These are phyloP conservation scores for Phrynocephalus vlangalii DNA, from an alignment of 2,797 vertebrate genomes.

Conservation along the genomic window DNA sequence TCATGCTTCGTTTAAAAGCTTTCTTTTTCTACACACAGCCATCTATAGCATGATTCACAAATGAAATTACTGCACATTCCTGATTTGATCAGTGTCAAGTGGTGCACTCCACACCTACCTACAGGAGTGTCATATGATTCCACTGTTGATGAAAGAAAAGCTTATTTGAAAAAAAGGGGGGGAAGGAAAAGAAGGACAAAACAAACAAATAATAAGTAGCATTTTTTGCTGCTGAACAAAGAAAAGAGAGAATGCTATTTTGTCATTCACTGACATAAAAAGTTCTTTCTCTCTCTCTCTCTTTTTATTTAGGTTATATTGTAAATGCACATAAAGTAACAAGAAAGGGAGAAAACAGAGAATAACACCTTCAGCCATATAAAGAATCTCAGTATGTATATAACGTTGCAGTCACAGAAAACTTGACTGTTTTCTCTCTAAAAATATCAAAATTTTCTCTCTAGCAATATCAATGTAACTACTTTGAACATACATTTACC, in stretches of 20 bases:
- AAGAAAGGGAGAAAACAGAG: slow-evolving; percentile 1
- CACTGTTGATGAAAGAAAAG: slow-evolving; percentile 80
- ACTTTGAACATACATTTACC: slow-evolving; percentile 79
- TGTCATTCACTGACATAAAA: neutral
- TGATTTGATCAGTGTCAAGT: slow-evolving; percentile 62
- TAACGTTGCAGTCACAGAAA: slow-evolving; percentile 15
- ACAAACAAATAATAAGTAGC: slow-evolving; percentile 53
- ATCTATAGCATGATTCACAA: slow-evolving; percentile 7
- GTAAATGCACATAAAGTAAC: slow-evolving; percentile 18
- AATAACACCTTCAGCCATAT: neutral
- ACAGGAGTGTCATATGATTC: slow-evolving; percentile 80
- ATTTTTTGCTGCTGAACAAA: slow-evolving; percentile 40
- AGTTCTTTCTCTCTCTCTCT: neutral
- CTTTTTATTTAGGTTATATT: neutral
- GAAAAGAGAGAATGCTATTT: slow-evolving; percentile 1
- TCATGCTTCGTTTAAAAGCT: neutral
- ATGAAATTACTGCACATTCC: slow-evolving; percentile 21
- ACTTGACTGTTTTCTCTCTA: neutral
- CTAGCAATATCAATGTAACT: neutral
- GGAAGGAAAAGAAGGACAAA: slow-evolving; percentile 68
- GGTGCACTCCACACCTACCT: slow-evolving; percentile 81
- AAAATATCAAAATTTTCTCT: neutral
- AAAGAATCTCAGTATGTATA: neutral
- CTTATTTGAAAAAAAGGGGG: slow-evolving; percentile 77
- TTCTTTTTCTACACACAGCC: neutral